A percentile compares a stretch with the other conserved stretches of the same genome.
Evolutionary conservation across 37 sponge, comb jelly and placozoan genomes (phyloP).

Genomic region (Ianthella basta): DNA sequence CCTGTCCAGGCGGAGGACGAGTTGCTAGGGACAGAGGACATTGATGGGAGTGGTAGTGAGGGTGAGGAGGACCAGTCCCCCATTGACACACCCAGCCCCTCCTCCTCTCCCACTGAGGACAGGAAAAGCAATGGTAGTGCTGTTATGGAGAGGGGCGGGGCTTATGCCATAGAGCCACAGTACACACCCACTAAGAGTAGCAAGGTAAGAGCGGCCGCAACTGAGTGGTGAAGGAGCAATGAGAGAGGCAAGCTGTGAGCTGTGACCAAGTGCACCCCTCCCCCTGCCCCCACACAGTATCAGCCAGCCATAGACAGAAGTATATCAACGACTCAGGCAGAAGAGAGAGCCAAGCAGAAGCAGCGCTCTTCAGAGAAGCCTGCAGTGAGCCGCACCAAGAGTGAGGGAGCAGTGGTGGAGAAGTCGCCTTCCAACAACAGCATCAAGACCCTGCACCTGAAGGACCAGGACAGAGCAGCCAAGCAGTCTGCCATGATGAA

Average conservation of each 20-base stretch:
- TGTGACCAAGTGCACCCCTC: too few relatives aligned
- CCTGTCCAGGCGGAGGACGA: too few relatives aligned
- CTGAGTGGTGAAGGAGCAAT: too few relatives aligned
- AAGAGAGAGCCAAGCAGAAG: not conserved
- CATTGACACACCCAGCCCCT: constrained; percentile 21
- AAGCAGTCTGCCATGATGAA: constrained; percentile 13
- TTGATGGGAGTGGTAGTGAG: constrained; percentile 4
- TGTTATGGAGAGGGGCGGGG: not conserved
- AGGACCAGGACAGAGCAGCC: not conserved
- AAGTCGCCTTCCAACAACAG: not conserved
- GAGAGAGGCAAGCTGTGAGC: too few relatives aligned
- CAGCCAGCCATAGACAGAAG: constrained; percentile 1
- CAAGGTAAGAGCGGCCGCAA: not conserved
- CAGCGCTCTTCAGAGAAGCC: constrained; percentile 1
- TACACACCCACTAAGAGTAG: not conserved
- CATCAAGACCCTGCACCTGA: constrained; percentile 9
- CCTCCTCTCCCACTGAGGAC: constrained; percentile 26
- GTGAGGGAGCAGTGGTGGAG: not conserved
- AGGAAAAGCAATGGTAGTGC: constrained; percentile 1
- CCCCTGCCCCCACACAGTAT: not conserved
- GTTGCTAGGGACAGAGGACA: constrained; percentile 1
- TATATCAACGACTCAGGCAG: not conserved
- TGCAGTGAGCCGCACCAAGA: not conserved
- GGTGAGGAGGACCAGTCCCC: not conserved
- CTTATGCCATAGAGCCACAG: not conserved